Evolutionary conservation across 2,888 invertebrate species (phyloP).

Genomic region (Phanerotoma sp.): DNA sequence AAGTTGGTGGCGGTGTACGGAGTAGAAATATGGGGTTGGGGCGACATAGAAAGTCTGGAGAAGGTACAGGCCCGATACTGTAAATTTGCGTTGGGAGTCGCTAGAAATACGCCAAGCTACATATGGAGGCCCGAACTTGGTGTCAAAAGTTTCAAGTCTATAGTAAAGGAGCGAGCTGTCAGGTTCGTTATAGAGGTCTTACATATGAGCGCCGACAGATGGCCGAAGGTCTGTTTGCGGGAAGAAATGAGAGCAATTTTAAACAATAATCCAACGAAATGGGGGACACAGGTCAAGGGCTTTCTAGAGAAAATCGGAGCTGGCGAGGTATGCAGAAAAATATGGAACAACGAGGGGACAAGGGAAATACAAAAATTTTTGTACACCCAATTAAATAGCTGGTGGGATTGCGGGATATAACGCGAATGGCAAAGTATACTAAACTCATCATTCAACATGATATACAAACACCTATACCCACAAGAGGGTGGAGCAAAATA

Average conservation of each 20-base stretch:
- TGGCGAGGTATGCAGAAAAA: neutral
- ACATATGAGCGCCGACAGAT: neutral
- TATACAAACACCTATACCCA: no score
- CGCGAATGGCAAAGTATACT: neutral
- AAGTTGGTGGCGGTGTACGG: neutral
- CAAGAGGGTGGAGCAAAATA: no score
- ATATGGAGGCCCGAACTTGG: slow-evolving; percentile 8
- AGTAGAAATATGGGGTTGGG: slow-evolving; percentile 5
- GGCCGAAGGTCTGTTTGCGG: neutral
- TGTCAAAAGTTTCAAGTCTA: neutral
- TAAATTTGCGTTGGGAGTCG: no score
- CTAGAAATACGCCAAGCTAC: slow-evolving; percentile 9
- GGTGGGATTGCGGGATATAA: neutral
- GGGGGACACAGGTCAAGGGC: neutral
- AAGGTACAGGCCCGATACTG: no score
- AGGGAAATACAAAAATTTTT: neutral
- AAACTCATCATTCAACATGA: neutral
- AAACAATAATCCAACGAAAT: slow-evolving; percentile 2
- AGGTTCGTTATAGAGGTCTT: neutral
- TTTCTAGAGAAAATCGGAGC: neutral
- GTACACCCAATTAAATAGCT: no score
- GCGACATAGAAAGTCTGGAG: neutral
- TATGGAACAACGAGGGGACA: neutral
- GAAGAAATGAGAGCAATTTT: neutral
- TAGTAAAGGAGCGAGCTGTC: neutral